A percentile compares a stretch with the other conserved stretches of the same genome.
These are phyloP conservation scores for Netelia melanura DNA, from an alignment of 2,888 invertebrate species.

Conservation along the genomic window DNA sequence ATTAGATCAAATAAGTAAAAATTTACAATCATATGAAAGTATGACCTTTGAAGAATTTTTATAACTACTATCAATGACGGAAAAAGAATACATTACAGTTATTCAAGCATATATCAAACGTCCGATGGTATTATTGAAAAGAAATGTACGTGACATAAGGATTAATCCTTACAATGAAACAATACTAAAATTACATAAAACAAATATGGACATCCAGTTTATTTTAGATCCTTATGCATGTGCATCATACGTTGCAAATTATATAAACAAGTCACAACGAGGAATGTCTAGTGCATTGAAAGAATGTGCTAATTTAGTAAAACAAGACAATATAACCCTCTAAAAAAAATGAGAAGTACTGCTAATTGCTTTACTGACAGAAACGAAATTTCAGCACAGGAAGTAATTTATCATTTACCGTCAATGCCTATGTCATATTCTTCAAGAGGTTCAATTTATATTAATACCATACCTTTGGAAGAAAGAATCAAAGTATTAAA, in stretches of 20 bases:
- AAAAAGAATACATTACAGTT: too few relatives aligned
- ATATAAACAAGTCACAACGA: slow-evolving; percentile 31
- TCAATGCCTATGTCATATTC: slow-evolving; percentile 25
- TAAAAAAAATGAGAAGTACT: slow-evolving; percentile 34
- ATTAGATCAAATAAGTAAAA: slow-evolving; percentile 12
- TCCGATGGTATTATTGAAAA: too few relatives aligned
- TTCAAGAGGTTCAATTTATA: slow-evolving; percentile 23
- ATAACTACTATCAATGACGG: neutral
- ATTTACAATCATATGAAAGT: slow-evolving; percentile 38
- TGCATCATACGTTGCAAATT: slow-evolving; percentile 32
- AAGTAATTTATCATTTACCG: slow-evolving; percentile 23
- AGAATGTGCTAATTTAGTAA: slow-evolving; percentile 21
- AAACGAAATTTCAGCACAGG: slow-evolving; percentile 34
- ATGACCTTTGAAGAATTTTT: slow-evolving; percentile 45
- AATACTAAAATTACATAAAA: slow-evolving; percentile 36
- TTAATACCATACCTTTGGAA: slow-evolving; percentile 18
- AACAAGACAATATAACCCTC: slow-evolving; percentile 41
- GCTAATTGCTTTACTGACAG: slow-evolving; percentile 48
- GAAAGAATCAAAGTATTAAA: slow-evolving; percentile 29
- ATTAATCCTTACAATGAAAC: too few relatives aligned
- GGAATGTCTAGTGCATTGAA: slow-evolving; percentile 17
- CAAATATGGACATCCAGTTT: slow-evolving; percentile 39
- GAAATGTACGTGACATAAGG: too few relatives aligned
- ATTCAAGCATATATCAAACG: too few relatives aligned
- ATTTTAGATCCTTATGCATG: slow-evolving; percentile 50